phyloP scores from a whole-genome alignment of 2,888 invertebrate species.

The Corbicula japonica region DNA sequence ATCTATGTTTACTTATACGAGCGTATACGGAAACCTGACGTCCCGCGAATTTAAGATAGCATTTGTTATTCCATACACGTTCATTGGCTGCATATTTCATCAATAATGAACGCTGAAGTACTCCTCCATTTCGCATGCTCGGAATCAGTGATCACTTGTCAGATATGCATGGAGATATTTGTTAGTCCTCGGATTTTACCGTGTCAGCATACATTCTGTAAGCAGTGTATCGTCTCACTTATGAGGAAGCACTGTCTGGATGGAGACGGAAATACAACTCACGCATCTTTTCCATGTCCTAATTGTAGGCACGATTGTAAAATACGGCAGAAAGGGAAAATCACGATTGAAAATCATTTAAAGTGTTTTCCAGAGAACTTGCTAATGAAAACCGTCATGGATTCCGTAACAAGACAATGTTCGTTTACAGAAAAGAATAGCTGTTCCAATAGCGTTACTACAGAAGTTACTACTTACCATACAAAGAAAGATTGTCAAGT shows the following conservation, averaged over 20 bases:
- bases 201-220: conserved; percentile 22
- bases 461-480: too few relatives aligned
- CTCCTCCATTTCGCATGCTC: conserved; percentile 1
- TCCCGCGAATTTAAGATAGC: too few relatives aligned
- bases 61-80: too few relatives aligned
- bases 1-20: too few relatives aligned
- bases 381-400: background rate
- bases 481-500: too few relatives aligned
- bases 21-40: too few relatives aligned
- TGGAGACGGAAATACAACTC: background rate
- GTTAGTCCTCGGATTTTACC: conserved; percentile 22
- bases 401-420: too few relatives aligned
- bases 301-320: conserved; percentile 14
- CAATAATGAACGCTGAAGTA: too few relatives aligned
- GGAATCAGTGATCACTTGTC: conserved; percentile 7
- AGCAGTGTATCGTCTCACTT: background rate
- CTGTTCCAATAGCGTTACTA: too few relatives aligned
- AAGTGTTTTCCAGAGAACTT: conserved; percentile 7
- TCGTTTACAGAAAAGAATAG: too few relatives aligned
- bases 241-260: conserved; percentile 4
- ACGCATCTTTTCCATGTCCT: conserved; percentile 20
- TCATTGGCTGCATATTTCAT: too few relatives aligned
- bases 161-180: conserved; percentile 20
- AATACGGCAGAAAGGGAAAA: conserved; percentile 1
- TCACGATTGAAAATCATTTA: background rate